Base-by-base conservation (phyloP, 2,888 invertebrate genomes). In the Aquatica leii region DNA sequence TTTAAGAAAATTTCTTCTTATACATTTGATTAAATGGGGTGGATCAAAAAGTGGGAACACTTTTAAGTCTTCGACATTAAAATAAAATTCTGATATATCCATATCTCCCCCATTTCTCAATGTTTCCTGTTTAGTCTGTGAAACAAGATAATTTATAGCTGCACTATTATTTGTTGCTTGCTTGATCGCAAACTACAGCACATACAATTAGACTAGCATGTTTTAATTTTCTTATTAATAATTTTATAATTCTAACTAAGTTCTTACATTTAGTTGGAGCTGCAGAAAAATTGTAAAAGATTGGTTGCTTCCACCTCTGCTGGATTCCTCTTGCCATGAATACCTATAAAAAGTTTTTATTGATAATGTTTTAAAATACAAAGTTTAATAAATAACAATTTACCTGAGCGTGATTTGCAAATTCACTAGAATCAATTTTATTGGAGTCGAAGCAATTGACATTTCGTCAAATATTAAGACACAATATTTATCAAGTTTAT, bases 381-480 rank as follows among this genome's bases (percentile, higher is more conserved):
- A 24, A 24, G 24, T 24, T 4, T 24, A 48, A n/a, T 20, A 20
- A 48, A 48, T n/a, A 8, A 6, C 5, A 6, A 20, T 11, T 48
- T 37, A 37, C 37, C 12, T 37, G 37, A 12, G 37, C 2, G 37
- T 37, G 12, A 37, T 37, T 11, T 37, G 37, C 37, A 37, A 37
- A 37, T 24, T 24, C 24, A 24, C 24, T 24, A 24, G 24, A 24
- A 12, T 37, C 9, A 8, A 20, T 11, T 17, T 20, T 20, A 8
- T 12, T 48, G n/a, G 9, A 8, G 11, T 37, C 37, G 9, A 37
- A 37, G 12, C 37, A 11, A 37, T 37, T 12, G 37, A 37, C 59
- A 59, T 52, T 21, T 59, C 59, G 31, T 59, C 46, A 43, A 54
- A 59, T 20, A 46, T 18, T 12, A 54, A 34, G 2, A 53, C 14